These are phyloP conservation scores for Macaca mulatta DNA, from an alignment of 2,113 vertebrate genomes.

Conservation along the genomic window DNA sequence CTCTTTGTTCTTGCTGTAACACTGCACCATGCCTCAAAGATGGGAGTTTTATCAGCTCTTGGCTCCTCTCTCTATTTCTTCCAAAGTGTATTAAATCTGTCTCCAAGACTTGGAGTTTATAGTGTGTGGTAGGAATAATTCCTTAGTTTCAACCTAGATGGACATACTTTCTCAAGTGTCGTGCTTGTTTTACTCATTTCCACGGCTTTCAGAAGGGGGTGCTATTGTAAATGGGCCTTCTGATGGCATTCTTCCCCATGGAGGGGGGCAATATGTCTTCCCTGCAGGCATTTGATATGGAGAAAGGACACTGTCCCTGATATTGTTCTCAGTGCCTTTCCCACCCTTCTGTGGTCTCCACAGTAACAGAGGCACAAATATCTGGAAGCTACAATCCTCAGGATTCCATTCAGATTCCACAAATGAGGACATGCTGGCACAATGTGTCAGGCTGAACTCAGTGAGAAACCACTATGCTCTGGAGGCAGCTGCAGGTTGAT, in stretches of 20 bases:
- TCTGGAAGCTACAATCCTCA: background rate
- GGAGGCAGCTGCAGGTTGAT: background rate
- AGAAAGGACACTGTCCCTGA: background rate
- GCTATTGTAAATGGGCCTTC: background rate
- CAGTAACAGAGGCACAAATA: background rate
- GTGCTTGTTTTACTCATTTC: background rate
- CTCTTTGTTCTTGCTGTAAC: background rate
- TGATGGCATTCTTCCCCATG: background rate
- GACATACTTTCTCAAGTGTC: background rate
- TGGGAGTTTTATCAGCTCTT: background rate
- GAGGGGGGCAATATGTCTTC: background rate
- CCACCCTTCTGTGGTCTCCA: background rate
- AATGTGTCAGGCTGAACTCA: background rate
- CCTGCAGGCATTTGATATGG: rapidly evolving
- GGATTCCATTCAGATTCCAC: background rate
- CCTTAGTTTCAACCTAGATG: background rate
- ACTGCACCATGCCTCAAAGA: background rate
- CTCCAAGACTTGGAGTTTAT: background rate
- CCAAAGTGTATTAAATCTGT: background rate
- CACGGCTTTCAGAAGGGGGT: background rate
- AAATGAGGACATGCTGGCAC: background rate
- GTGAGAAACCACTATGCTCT: background rate
- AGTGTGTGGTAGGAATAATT: background rate
- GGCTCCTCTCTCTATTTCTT: background rate
- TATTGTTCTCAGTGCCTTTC: background rate